Conservation (phyloP, 2,113 vertebrate genomes). For the Strix uralensis region DNA sequence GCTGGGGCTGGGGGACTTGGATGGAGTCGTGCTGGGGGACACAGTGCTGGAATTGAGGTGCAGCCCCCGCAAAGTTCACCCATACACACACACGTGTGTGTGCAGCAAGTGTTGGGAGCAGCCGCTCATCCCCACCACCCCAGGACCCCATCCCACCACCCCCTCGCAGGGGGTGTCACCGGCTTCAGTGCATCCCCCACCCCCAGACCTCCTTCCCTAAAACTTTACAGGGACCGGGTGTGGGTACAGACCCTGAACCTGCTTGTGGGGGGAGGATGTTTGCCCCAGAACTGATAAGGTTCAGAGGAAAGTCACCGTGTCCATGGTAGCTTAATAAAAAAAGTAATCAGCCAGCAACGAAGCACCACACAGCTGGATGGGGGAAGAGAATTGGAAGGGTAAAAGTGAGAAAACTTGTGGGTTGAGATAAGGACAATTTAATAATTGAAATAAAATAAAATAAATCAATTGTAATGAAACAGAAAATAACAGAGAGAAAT, state of each 20-base stretch:
- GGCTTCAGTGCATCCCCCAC: accelerated
- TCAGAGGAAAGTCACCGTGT: background rate
- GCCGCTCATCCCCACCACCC: accelerated
- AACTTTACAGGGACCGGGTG: accelerated
- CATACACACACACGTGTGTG: accelerated
- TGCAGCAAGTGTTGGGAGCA: background rate
- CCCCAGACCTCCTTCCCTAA: accelerated
- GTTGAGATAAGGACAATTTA: background rate
- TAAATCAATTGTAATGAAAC: background rate
- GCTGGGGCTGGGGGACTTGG: background rate
- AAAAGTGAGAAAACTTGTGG: background rate
- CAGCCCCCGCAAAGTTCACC: background rate
- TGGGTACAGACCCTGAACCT: background rate
- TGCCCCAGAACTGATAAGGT: background rate
- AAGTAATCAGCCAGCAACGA: background rate
- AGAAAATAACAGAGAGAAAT: background rate
- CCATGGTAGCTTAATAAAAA: background rate
- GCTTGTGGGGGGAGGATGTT: background rate
- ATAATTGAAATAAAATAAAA: background rate
- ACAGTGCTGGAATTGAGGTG: background rate
- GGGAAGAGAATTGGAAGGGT: background rate
- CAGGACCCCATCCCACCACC: background rate
- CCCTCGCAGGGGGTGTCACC: accelerated
- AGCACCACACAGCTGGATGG: background rate
- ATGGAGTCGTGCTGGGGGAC: background rate